These are phyloP conservation scores for Andricus grossulariae DNA, from an alignment of 1,140 invertebrate species.

Conservation along the genomic window DNA sequence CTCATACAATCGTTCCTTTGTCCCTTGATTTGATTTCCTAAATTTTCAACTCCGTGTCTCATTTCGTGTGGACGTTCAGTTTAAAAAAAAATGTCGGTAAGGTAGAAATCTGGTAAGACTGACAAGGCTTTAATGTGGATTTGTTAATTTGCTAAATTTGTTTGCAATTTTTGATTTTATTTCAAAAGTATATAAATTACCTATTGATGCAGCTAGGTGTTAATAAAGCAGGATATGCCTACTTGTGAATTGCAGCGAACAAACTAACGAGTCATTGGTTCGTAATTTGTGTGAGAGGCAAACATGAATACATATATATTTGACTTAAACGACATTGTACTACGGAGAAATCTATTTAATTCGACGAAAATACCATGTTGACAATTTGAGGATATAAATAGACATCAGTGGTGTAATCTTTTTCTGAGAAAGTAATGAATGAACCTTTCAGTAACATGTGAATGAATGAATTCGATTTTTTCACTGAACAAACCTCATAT, in stretches of 20 bases:
- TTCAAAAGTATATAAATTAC: no score
- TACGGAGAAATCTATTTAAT: slow-evolving; percentile 7
- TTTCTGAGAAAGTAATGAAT: slow-evolving; percentile 4
- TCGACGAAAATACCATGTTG: slow-evolving; percentile 9
- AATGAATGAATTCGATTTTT: background rate
- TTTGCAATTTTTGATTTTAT: no score
- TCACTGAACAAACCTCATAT: background rate
- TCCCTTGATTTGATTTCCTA: no score
- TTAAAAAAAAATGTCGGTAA: no score
- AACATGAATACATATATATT: background rate
- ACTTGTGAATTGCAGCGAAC: background rate
- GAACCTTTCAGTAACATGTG: slow-evolving; percentile 16
- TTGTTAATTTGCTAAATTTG: no score
- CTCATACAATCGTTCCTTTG: no score
- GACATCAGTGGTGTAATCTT: slow-evolving; percentile 12
- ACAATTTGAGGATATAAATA: slow-evolving; percentile 16
- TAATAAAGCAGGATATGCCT: background rate
- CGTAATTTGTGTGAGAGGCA: background rate
- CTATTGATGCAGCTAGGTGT: background rate
- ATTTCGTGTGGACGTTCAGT: no score
- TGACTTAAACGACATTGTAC: slow-evolving; percentile 4
- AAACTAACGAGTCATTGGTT: background rate
- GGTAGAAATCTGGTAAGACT: no score
- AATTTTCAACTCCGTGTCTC: no score
- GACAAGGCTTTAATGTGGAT: no score